Conservation (phyloP, 1,140 invertebrate genomes). For the Chymomyza costata region DNA sequence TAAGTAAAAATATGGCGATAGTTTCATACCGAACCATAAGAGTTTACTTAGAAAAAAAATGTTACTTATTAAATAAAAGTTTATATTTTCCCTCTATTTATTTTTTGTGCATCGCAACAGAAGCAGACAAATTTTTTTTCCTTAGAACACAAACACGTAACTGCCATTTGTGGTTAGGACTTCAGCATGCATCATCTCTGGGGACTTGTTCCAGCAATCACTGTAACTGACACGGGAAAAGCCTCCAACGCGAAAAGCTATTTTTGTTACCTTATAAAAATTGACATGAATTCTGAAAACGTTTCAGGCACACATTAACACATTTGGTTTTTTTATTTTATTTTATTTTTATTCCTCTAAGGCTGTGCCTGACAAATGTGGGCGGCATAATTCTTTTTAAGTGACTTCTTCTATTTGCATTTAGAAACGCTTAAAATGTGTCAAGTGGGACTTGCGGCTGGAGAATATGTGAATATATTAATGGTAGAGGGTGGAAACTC, state of each 20-base stretch:
- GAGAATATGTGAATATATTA: constrained; percentile 40
- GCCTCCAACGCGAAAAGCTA: constrained; percentile 41
- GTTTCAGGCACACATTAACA: constrained; percentile 57
- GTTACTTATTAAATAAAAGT: no score
- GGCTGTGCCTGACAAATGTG: constrained; percentile 40
- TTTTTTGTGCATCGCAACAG: no score
- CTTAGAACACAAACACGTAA: constrained; percentile 40
- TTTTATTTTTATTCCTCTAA: constrained; percentile 9
- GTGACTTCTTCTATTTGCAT: constrained; percentile 66
- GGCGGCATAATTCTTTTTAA: constrained; percentile 60
- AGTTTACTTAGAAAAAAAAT: no score
- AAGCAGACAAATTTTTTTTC: no score
- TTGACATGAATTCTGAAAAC: constrained; percentile 68
- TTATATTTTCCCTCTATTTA: no score
- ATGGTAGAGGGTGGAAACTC: no score
- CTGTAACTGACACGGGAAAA: constrained; percentile 59
- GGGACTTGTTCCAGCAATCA: constrained; percentile 35
- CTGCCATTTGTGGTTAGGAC: constrained; percentile 45
- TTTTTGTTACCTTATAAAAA: constrained; percentile 54
- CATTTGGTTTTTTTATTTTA: constrained; percentile 41
- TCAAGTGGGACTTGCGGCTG: constrained; percentile 38
- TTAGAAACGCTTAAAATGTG: constrained; percentile 42
- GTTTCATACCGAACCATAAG: no score
- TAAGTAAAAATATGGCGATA: no score
- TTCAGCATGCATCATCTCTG: constrained; percentile 9